phyloP scores from a whole-genome alignment of 1,140 invertebrate genomes.

The Phortica variegata region DNA sequence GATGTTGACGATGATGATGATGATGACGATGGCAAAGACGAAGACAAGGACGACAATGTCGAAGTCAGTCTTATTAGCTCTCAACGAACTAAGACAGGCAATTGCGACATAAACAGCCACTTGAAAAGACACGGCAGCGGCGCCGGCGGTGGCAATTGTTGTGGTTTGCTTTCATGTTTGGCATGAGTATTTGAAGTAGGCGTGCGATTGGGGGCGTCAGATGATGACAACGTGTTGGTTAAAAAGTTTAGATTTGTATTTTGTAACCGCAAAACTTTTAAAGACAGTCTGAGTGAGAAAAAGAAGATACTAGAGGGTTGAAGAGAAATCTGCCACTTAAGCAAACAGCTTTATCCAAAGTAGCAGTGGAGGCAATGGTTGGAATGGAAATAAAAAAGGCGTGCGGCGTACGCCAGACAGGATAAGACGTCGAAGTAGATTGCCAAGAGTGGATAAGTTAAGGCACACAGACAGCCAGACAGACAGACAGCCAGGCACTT shows the following conservation, averaged over 20 bases:
- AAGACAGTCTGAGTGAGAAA: too few species aligned
- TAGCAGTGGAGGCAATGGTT: too few species aligned
- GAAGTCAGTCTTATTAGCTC: neutral
- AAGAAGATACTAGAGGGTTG: too few species aligned
- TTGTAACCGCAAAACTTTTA: constrained; percentile 20
- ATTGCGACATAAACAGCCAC: constrained; percentile 44
- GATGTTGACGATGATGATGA: neutral
- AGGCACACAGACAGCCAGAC: too few species aligned
- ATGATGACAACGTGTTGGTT: neutral
- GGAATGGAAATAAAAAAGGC: too few species aligned
- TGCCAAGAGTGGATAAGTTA: too few species aligned
- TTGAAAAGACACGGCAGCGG: constrained; percentile 13
- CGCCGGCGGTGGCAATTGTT: constrained; percentile 22
- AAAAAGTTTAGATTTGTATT: constrained; percentile 40
- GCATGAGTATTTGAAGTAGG: constrained; percentile 24
- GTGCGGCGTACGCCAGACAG: too few species aligned
- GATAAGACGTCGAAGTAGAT: too few species aligned
- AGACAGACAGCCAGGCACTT: too few species aligned
- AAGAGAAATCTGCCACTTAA: constrained; percentile 36
- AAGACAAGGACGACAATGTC: neutral
- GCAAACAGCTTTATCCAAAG: constrained; percentile 44
- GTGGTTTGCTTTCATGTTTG: constrained; percentile 10
- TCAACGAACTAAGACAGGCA: constrained; percentile 38
- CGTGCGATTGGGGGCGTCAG: neutral
- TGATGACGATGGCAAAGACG: too few species aligned